A percentile compares a stretch with the other conserved stretches of the same genome.
Evolutionary conservation across 2,113 vertebrate species (phyloP).

Genomic region (Chloroceryle aenea): DNA sequence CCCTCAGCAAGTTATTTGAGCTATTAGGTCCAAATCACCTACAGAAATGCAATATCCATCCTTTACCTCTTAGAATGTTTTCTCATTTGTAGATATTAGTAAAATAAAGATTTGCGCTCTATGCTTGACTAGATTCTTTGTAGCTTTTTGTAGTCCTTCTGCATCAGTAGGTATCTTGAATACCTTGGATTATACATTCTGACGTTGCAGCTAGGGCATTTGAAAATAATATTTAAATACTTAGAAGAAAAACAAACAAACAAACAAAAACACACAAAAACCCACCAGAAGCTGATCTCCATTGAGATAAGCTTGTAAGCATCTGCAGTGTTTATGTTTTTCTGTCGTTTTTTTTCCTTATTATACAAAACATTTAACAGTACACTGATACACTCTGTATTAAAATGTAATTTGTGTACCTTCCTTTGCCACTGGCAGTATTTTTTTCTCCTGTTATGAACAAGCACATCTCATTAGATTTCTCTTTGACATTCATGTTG

Average conservation of each 20-base stretch:
- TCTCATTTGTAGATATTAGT: not conserved
- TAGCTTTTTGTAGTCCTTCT: not conserved
- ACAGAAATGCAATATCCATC: not conserved
- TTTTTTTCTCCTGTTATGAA: not conserved
- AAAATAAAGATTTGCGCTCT: not conserved
- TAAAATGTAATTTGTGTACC: not conserved
- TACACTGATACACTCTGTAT: not conserved
- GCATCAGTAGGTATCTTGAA: not conserved
- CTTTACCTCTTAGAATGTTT: not conserved
- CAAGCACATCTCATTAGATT: not conserved
- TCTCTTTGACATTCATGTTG: not conserved
- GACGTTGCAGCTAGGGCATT: not conserved
- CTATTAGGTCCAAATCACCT: not conserved
- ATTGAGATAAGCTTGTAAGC: not conserved
- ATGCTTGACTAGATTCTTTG: not conserved
- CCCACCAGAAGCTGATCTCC: fast-evolving
- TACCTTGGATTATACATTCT: not conserved
- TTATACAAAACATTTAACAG: not conserved
- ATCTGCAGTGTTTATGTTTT: not conserved
- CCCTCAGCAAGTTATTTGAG: not conserved
- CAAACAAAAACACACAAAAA: too few relatives aligned
- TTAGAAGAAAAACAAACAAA: not conserved
- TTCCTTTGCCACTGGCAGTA: not conserved
- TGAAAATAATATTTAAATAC: not conserved
- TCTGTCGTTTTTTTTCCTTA: not conserved